Percentiles rank a stretch among this genome's conserved stretches.
Conservation (phyloP, 2,797 vertebrate genomes). For the Bryconaethiops microstoma region DNA sequence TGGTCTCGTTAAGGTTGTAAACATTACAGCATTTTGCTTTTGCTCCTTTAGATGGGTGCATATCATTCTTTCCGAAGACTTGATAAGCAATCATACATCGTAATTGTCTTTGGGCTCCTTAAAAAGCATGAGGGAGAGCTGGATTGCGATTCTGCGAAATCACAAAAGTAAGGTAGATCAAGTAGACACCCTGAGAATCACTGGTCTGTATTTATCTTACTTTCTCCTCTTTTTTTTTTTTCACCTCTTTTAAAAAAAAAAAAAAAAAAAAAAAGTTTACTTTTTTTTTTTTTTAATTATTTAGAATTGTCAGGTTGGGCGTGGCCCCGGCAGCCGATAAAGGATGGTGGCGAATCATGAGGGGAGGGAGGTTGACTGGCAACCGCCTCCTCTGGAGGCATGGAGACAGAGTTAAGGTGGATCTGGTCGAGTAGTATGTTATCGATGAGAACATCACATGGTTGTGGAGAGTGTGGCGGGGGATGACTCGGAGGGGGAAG, state of each 20-base stretch:
- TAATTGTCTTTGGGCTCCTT: slow-evolving; percentile 80
- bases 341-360: slow-evolving; percentile 75
- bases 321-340: slow-evolving; percentile 71
- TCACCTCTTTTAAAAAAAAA: slow-evolving; percentile 47
- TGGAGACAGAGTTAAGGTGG: slow-evolving; percentile 84
- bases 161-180: slow-evolving; percentile 75
- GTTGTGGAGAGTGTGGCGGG: slow-evolving; percentile 79
- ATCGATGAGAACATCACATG: slow-evolving; percentile 86
- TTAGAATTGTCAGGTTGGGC: slow-evolving; percentile 68
- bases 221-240: slow-evolving; percentile 65
- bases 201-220: slow-evolving; percentile 64
- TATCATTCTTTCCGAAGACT: slow-evolving; percentile 70
- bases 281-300: slow-evolving; percentile 64
- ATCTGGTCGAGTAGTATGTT: slow-evolving; percentile 82
- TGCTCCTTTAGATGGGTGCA: slow-evolving; percentile 72
- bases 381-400: slow-evolving; percentile 79
- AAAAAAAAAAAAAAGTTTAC: slow-evolving; percentile 43
- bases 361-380: slow-evolving; percentile 74
- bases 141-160: slow-evolving; percentile 71
- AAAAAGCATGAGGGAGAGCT: slow-evolving; percentile 69
- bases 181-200: slow-evolving; percentile 82
- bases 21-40: slow-evolving; percentile 74
- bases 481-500: slow-evolving; percentile 72
- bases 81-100: slow-evolving; percentile 69
- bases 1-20: slow-evolving; percentile 84